Base-by-base conservation (phyloP, 1,140 invertebrate genomes). In the Tetraneura akinire region DNA sequence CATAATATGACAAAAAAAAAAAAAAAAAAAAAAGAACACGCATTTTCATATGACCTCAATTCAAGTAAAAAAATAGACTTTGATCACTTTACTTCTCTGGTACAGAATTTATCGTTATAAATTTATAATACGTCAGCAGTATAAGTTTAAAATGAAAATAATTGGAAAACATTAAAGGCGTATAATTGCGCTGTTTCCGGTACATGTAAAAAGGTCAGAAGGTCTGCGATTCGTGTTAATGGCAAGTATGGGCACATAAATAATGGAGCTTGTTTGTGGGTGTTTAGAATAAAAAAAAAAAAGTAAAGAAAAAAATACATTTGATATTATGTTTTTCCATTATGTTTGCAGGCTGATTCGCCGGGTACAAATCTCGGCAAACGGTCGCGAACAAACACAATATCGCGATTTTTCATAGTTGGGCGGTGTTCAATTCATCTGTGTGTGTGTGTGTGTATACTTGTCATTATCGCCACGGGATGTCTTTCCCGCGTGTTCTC, bases 401-500 rank as follows among this genome's bases (percentile, higher is more conserved):
- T 62, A 42, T 78, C 23, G 37, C 21, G 74, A 78, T 78, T 78
- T 78, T 18, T 78, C 21, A 42, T 78, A 45, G 49, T 23, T 42
- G 74, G 53, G 74, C 74, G 37, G 37, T n/a, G 23, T 26, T n/a
- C n/a, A n/a, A n/a, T n/a, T n/a, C 9, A 0, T 3, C 21, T 42
- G 21, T 45, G 13, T 53, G 3, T 42, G 32, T 74, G 18, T 57
- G 51, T 26, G n/a, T 57, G 32, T 29, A 18, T 78, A 62, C 55
- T 78, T 26, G 74, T 78, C 74, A 78, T 78, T 78, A 78, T 78
- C 74, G 37, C 74, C 21, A n/a, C 74, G 23, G 57, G 74, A 78
- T 55, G 74, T 78, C 74, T 62, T 47, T 74, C 29, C 14, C 13
- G 26, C 14, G 26, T 66, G 10, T 42, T 42, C 14, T 55, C 23